These are phyloP conservation scores for Oncorhynchus keta DNA, from an alignment of 2,113 vertebrate species.

Conservation along the genomic window DNA sequence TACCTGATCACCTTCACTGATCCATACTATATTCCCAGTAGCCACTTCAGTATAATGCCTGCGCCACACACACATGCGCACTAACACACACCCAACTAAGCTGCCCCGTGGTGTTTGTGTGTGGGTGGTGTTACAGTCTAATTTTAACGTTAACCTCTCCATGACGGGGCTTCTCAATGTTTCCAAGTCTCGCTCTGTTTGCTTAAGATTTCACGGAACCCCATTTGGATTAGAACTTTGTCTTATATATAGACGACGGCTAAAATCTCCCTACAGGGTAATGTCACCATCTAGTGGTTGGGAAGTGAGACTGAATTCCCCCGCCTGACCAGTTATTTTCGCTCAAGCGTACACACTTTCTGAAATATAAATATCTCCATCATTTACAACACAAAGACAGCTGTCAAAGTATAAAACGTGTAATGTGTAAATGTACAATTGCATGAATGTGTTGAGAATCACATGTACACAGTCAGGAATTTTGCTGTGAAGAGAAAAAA, in stretches of 20 bases:
- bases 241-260: too few relatives aligned
- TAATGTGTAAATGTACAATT: not conserved
- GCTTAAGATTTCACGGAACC: not conserved
- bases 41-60: not conserved
- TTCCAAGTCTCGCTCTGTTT: not conserved
- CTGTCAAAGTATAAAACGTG: not conserved
- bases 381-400: not conserved
- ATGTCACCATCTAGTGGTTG: conserved; percentile 2
- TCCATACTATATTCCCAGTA: too few relatives aligned
- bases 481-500: conserved; percentile 63
- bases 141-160: not conserved
- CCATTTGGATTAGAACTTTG: too few relatives aligned
- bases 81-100: too few relatives aligned
- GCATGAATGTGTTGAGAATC: not conserved
- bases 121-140: not conserved
- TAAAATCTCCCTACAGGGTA: not conserved
- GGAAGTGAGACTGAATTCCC: not conserved
- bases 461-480: conserved; percentile 42
- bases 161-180: not conserved
- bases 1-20: not conserved
- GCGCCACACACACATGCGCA: not conserved
- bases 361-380: not conserved
- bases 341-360: not conserved
- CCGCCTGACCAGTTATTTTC: not conserved
- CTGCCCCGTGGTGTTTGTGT: too few relatives aligned